phyloP scores from a whole-genome alignment of 2,797 vertebrate species.

The Danio choprae region DNA sequence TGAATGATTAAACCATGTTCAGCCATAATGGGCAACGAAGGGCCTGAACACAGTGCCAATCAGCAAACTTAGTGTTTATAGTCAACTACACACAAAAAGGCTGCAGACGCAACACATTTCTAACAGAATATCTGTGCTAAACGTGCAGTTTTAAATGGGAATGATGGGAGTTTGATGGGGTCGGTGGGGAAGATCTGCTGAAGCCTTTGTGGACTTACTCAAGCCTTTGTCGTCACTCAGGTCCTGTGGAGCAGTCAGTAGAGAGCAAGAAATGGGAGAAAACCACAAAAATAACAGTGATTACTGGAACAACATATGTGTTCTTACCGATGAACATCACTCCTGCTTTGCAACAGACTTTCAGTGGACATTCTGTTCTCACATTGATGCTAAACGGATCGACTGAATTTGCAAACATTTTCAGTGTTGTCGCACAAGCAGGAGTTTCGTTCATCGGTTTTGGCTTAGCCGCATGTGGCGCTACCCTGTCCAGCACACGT shows the following conservation, averaged over 20 bases:
- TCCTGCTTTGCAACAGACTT: constrained; percentile 57
- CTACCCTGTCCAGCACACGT: constrained; percentile 45
- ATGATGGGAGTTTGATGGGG: constrained; percentile 18
- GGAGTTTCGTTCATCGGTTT: constrained; percentile 45
- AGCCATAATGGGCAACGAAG: background rate
- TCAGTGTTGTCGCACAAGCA: constrained; percentile 42
- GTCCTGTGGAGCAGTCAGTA: constrained; percentile 92
- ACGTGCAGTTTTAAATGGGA: constrained; percentile 4
- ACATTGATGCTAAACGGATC: background rate
- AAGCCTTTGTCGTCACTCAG: constrained; percentile 96
- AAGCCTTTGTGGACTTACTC: constrained; percentile 86
- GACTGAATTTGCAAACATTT: background rate
- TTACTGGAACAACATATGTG: constrained; percentile 48
- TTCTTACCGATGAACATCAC: constrained; percentile 46
- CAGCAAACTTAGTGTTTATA: constrained; percentile 15
- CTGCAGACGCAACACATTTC: background rate
- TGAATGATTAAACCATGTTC: background rate
- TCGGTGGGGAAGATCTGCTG: constrained; percentile 50
- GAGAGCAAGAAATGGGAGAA: constrained; percentile 79
- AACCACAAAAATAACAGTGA: constrained; percentile 84
- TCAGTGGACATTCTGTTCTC: background rate
- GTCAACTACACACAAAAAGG: background rate
- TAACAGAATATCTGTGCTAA: background rate
- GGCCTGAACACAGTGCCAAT: background rate
- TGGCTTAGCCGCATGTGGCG: constrained; percentile 25